Evolutionary conservation across 1,140 invertebrate species (phyloP), one percentile per base, ranked within the genome.

Genomic region (Gonioctena quinquepunctata): DNA sequence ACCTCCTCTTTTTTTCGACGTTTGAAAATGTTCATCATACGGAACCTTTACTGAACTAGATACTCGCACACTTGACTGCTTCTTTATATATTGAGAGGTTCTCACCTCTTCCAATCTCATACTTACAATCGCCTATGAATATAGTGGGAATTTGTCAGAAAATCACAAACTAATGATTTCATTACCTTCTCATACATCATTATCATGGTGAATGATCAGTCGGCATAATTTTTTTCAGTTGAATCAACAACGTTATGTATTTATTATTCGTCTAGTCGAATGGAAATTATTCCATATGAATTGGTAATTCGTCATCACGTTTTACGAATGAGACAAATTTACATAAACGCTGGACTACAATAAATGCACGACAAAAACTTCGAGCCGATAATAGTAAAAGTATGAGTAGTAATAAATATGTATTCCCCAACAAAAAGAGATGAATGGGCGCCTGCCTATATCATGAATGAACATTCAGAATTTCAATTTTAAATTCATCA

Each of bases 391-490:
- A 42, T 42, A 42, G 33, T 42, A 42, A 42, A 42, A n/a, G 33
- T 42, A 42, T 42, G 33, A 42, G 13, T 42, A 42, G 33, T 42
- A 42, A 42, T 42, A 42, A 42, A 42, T 42, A 42, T 42, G 33
- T 42, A 42, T n/a, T 42, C 33, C 33, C 16, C 33, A n/a, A 42
- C 8, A n/a, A 42, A 42, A 42, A n/a, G 52, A 54, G 52, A 54
- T 54, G 52, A 54, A 54, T 54, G 52, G 19, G 52, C 18, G 19
- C 11, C 19, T 18, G 19, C 11, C 19, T 18, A 23, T 23, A 23
- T 54, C 52, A 54, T 54, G 52, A 54, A 54, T 54, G 52, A 54
- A 54, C 52, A 54, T 54, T 54, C 52, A 21, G 52, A 54, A 54
- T 54, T 54, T 54, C 52, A 54, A 54, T 54, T 54, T 54, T 23